Percentiles rank a stretch among this genome's conserved stretches.
Evolutionary conservation across 2,888 invertebrate species (phyloP).

Genomic region (Drosophila siamana): DNA sequence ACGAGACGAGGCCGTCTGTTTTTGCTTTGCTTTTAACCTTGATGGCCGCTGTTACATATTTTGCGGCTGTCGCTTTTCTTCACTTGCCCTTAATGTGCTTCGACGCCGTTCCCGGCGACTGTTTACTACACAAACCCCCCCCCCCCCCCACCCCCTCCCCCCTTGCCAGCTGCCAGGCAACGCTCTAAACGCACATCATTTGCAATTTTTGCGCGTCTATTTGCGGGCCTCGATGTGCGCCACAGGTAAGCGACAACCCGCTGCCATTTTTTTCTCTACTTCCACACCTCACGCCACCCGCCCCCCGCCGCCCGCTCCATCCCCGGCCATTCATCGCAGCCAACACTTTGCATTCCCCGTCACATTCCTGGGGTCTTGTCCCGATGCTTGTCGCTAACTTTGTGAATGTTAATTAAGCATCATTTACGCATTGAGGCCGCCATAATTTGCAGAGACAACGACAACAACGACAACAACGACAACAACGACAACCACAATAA

Average conservation of each 20-base stretch:
- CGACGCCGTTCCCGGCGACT: slow-evolving; percentile 28
- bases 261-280: neutral
- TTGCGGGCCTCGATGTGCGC: slow-evolving; percentile 43
- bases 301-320: too few species aligned
- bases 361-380: slow-evolving; percentile 32
- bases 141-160: too few species aligned
- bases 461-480: slow-evolving; percentile 27
- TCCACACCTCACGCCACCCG: neutral
- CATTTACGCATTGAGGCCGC: slow-evolving; percentile 78
- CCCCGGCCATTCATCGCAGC: too few species aligned
- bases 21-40: slow-evolving; percentile 36
- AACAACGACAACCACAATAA: slow-evolving; percentile 22
- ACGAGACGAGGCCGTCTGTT: slow-evolving; percentile 11
- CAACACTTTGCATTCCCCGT: neutral
- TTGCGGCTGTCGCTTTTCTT: slow-evolving; percentile 50
- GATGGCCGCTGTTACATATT: slow-evolving; percentile 47
- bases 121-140: too few species aligned
- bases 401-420: slow-evolving; percentile 78
- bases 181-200: slow-evolving; percentile 70
- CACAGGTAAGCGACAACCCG: slow-evolving; percentile 24
- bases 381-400: slow-evolving; percentile 42
- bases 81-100: slow-evolving; percentile 52
- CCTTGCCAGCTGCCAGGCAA: too few species aligned
- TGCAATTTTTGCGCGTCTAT: slow-evolving; percentile 66
- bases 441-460: slow-evolving; percentile 73